Percentiles rank a stretch among this genome's conserved stretches.
Conservation (phyloP, 2,797 vertebrate genomes). For the Muscicapa comitata region DNA sequence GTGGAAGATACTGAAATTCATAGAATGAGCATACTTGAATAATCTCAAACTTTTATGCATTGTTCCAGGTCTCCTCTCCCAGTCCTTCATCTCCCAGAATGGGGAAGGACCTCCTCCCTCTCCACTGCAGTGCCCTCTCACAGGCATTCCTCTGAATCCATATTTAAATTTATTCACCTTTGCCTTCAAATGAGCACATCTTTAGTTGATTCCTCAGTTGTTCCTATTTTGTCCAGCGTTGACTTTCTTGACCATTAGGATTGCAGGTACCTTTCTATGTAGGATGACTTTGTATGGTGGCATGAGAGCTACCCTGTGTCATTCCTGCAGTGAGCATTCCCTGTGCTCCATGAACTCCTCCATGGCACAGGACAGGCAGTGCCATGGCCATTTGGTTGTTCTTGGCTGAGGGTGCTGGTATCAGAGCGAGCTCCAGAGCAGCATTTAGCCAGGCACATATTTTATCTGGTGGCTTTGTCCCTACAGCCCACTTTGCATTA, state of each 20-base stretch:
- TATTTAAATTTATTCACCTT: neutral
- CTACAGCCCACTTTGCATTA: neutral
- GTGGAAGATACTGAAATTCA: neutral
- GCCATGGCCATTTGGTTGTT: neutral
- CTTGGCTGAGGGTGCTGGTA: neutral
- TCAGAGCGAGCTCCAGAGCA: neutral
- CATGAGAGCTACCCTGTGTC: neutral
- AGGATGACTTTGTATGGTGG: neutral
- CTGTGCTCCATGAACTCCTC: fast-evolving
- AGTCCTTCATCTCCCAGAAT: neutral
- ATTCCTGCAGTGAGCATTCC: neutral
- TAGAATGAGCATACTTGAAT: neutral
- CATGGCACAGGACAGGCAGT: neutral
- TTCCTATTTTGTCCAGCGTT: neutral
- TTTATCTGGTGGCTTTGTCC: neutral
- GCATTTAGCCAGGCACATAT: neutral
- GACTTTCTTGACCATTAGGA: neutral
- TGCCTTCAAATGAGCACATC: neutral
- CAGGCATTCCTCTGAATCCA: neutral
- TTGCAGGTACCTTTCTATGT: neutral
- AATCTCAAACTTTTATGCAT: neutral
- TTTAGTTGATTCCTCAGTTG: neutral
- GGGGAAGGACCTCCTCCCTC: neutral
- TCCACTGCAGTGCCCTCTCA: neutral
- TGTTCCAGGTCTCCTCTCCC: neutral